Base-by-base conservation (phyloP, 2,113 vertebrate species). In the Cephalopholis sonnerati region DNA sequence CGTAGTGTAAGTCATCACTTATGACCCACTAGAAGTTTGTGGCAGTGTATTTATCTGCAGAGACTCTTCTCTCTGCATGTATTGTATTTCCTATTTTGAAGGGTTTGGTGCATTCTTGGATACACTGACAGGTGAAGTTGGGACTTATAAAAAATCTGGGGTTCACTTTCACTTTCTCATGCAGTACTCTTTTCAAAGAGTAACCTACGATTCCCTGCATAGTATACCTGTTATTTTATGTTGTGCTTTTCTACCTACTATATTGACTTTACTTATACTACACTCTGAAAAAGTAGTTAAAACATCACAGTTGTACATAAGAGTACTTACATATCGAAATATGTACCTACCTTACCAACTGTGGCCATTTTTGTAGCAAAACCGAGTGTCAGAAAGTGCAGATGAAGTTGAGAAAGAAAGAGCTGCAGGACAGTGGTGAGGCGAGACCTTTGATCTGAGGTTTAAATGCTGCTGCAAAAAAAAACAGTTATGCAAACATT, bases 281-380 rank as follows among this genome's bases (percentile, higher is more conserved):
- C 7, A 44, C 18, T n/a, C 13, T 20, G 12, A 66, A 44, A 61
- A 61, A 62, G 6, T 4, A 7, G 27, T 36, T 17, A 24, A 73
- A 29, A 44, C 50, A 55, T 27, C 18, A 13, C 16, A 27, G 29
- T 18, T 65, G 32, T 22, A 11, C 50, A 10, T 20, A 25, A 25
- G 4, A 24, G 3, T n/a, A 10, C 12, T 58, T 20, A 11, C 7
- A n/a, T 39, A 5, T 24, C 9, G 27, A 63, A 61, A 71, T 8
- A 6, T 67, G 4, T 12, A 80, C 89, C 25, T 87, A 92, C 92
- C 91, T 92, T 91, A 9, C 90, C 90, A 81, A 80, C 84, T 59
- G 90, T 93, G 25, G 86, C 53, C 91, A 93, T 92, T 44, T 78
- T 76, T 70, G 53, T 51, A 39, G 76, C 5, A 53, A 46, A 69